Evolutionary conservation across 2,888 invertebrate species (phyloP), one percentile per base, ranked within the genome.

Genomic region (Ametastegia equiseti): DNA sequence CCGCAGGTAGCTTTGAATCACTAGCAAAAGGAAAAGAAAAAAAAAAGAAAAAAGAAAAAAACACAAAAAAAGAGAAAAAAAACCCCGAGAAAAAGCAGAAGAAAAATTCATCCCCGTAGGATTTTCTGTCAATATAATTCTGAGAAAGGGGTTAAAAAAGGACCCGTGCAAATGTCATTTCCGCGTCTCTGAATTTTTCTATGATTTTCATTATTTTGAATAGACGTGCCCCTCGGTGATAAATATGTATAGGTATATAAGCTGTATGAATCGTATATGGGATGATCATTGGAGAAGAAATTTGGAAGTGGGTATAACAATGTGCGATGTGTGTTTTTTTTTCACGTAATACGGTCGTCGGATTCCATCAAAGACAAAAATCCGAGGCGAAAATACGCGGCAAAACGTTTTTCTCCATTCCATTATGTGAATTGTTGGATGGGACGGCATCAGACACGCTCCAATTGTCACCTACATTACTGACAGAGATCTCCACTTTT

Each of bases 391-490:
- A 73, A 30, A 50, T 73, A n/a, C n/a, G n/a, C n/a, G 85, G 83
- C 83, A 82, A 83, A 82, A 75, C 83, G 83, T 85, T 85, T 30
- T 50, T 82, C 85, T 85, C 86, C 86, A 86, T 89, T 88, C 86
- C 87, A 87, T 87, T 88, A 88, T 86, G 85, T 86, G 84, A 86
- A 88, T 88, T 83, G 84, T 82, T 80, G 83, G 83, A 85, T 81
- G 84, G 50, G 47, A 84, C 81, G n/a, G 84, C 83, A 86, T 85
- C 85, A 54, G 86, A 86, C 86, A 87, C 86, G 88, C 89, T 87
- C 87, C 88, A 89, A 89, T 89, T 88, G 89, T 88, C 87, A 86
- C 84, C 84, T 84, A 85, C 86, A 87, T 89, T 47, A 81, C 67
- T 73, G 57, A 39, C 77, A 78, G 83, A 81, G 75, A 42, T 65